Evolutionary conservation across 2,113 vertebrate genomes (phyloP).

Genomic region (Crocuta crocuta): DNA sequence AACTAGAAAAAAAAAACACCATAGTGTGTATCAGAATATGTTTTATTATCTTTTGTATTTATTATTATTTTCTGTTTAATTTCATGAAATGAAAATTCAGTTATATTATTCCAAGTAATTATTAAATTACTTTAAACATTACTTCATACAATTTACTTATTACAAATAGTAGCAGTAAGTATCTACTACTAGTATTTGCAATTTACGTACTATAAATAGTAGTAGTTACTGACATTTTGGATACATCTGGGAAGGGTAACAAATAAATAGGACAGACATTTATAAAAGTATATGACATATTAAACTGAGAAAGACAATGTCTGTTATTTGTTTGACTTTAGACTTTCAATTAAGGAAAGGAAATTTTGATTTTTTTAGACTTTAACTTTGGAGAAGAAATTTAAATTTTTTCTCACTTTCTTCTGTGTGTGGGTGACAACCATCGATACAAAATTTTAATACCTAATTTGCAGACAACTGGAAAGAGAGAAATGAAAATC

Average conservation of each 20-base stretch:
- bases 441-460: not conserved
- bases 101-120: not conserved
- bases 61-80: not conserved
- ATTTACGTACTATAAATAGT: not conserved
- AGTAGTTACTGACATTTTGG: not conserved
- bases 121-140: not conserved
- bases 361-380: not conserved
- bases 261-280: not conserved
- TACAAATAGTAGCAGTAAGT: too few relatives aligned
- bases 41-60: conserved; percentile 4
- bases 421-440: not conserved
- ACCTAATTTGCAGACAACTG: not conserved
- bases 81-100: conserved; percentile 24
- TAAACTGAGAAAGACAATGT: not conserved
- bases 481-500: not conserved
- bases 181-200: not conserved
- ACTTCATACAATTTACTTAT: not conserved
- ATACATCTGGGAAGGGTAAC: not conserved
- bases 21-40: not conserved
- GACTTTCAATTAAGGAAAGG: not conserved
- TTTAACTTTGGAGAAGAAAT: not conserved
- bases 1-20: not conserved
- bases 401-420: not conserved
- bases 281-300: not conserved
- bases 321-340: not conserved